Evolutionary conservation across 2,113 vertebrate species (phyloP).

Genomic region (Carassius gibelio): DNA sequence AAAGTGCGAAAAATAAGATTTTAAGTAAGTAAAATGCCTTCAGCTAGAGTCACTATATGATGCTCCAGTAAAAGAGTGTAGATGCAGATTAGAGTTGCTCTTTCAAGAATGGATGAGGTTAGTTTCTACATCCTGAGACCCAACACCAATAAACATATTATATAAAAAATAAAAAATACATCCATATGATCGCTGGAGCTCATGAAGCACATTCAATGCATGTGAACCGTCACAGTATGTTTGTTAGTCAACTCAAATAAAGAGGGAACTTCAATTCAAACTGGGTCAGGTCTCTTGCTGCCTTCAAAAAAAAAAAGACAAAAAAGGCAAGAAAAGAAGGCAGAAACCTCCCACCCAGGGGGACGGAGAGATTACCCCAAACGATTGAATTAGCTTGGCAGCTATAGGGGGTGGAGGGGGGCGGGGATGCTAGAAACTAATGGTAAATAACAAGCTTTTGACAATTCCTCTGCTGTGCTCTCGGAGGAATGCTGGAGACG

Average conservation of each 20-base stretch:
- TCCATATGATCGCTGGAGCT: background rate
- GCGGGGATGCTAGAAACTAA: slow-evolving; percentile 72
- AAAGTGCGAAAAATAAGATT: no score
- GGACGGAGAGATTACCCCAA: slow-evolving; percentile 66
- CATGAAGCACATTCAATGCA: background rate
- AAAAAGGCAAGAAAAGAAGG: slow-evolving; percentile 40
- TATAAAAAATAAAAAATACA: background rate
- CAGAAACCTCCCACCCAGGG: slow-evolving; percentile 48
- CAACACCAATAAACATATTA: background rate
- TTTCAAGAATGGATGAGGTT: background rate
- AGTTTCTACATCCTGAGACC: background rate
- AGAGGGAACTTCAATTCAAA: slow-evolving; percentile 58
- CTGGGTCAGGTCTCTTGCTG: slow-evolving; percentile 62
- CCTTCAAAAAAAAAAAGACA: slow-evolving; percentile 18
- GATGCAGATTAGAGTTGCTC: background rate
- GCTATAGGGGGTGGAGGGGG: slow-evolving; percentile 62
- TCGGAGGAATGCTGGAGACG: slow-evolving; percentile 74
- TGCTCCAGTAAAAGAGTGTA: background rate
- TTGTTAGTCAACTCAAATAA: slow-evolving; percentile 20
- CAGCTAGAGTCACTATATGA: background rate
- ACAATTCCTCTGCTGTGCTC: slow-evolving; percentile 76
- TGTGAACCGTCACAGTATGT: slow-evolving; percentile 28
- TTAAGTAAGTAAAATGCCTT: background rate
- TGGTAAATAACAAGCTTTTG: slow-evolving; percentile 80
- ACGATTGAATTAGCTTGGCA: slow-evolving; percentile 76